These are phyloP conservation scores for Xiphophorus couchianus DNA, from an alignment of 2,113 vertebrate genomes.

Conservation along the genomic window DNA sequence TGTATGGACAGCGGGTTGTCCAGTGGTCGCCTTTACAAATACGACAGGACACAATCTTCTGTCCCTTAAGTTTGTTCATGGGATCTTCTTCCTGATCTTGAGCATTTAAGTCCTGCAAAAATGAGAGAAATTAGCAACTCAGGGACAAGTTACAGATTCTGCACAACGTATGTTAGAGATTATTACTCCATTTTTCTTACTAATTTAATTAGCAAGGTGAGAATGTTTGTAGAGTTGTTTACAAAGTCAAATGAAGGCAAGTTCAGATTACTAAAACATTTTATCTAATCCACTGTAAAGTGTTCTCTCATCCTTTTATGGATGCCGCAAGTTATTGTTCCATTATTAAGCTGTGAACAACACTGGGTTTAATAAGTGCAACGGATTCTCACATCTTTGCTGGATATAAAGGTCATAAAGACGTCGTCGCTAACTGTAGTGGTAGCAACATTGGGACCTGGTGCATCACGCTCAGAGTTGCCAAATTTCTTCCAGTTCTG, in stretches of 20 bases:
- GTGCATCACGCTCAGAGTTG: constrained; percentile 90
- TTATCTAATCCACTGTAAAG: not conserved
- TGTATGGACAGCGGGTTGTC: constrained; percentile 97
- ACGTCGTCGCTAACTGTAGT: constrained; percentile 97
- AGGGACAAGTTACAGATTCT: not conserved
- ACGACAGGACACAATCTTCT: constrained; percentile 96
- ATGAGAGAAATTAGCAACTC: not conserved
- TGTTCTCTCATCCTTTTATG: not conserved
- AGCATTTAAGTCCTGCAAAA: constrained; percentile 88
- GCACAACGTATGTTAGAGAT: no score
- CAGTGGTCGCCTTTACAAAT: constrained; percentile 99
- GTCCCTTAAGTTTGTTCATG: constrained; percentile 96
- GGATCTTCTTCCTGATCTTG: constrained; percentile 94
- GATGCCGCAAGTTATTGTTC: no score
- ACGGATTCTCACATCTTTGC: constrained; percentile 86
- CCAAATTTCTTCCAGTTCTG: constrained; percentile 99
- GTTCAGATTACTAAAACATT: not conserved
- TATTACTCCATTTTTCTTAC: not conserved
- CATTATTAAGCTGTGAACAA: no score
- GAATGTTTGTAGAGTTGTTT: not conserved
- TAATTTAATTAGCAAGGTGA: not conserved
- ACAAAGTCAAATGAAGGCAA: not conserved
- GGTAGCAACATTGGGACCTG: constrained; percentile 93
- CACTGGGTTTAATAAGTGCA: not conserved
- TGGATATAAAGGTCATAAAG: constrained; percentile 97